Evolutionary conservation across 2,113 vertebrate species (phyloP).

Genomic region (Anguilla rostrata): DNA sequence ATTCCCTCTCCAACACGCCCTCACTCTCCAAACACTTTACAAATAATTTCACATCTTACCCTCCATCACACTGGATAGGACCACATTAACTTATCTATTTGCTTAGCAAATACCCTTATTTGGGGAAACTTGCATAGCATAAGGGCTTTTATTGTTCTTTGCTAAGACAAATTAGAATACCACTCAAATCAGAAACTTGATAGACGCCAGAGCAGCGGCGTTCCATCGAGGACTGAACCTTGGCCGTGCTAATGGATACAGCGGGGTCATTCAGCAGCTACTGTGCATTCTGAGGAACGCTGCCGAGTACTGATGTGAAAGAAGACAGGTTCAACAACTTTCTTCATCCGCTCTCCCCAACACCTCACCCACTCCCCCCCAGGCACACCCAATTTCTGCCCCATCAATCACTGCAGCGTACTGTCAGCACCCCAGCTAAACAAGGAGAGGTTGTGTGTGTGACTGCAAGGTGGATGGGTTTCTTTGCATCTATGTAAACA

Average conservation of each 20-base stretch:
- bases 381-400: background rate
- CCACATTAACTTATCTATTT: background rate
- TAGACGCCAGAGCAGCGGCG: no score
- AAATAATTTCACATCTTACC: background rate
- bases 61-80: background rate
- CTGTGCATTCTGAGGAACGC: background rate
- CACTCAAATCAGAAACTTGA: no score
- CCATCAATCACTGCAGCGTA: background rate
- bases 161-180: no score
- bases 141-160: background rate
- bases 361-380: background rate
- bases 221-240: no score
- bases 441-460: background rate
- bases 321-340: background rate
- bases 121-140: background rate
- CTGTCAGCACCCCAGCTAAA: background rate
- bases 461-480: slow-evolving; percentile 5
- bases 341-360: background rate
- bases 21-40: background rate
- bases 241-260: no score
- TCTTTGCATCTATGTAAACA: slow-evolving; percentile 32
- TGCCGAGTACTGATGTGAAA: background rate
- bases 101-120: background rate
- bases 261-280: no score
- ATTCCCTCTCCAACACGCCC: background rate